Evolutionary conservation across 2,797 vertebrate species (phyloP), one percentile per base, ranked within the genome.

Genomic region (Poeciliopsis turneri): DNA sequence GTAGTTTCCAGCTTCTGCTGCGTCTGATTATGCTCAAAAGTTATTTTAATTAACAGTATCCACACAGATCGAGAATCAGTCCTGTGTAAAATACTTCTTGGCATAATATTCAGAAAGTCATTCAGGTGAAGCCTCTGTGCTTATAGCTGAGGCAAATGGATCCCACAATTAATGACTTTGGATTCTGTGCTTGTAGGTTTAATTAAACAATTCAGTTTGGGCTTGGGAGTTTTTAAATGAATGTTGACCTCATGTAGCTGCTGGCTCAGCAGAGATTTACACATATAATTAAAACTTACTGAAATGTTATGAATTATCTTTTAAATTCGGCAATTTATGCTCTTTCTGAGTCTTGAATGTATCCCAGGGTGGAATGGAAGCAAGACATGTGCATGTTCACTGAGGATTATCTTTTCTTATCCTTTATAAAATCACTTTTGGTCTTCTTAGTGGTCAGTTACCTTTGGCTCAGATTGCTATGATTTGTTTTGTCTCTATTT

Each of bases 401-500:
- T 20, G 23, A 10, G 47, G 66, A 74, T 43, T 10, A 30, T 55
- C 6, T 79, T 55, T 5, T 20, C 8, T 74, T n/a, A 10, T 20
- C 5, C 23, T 74, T 73, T 28, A n/a, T 12, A 2, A 73, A 36
- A n/a, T 61, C 33, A 15, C 36, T 12, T 45, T n/a, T 71, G 8
- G 30, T 69, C 25, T 55, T 6, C 28, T n/a, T 69, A 33, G 28
- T 71, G 72, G 51, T 72, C 2, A 66, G 46, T 76, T n/a, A 33
- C 64, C 49, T 64, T 8, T 74, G 59, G 68, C 72, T 66, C 36
- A 47, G 41, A 0, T 57, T 45, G 46, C 78, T 74, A 75, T 88
- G 45, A 68, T 90, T 74, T 91, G 49, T 93, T 72, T 86, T 86
- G 74, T 85, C 45, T 82, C 41, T 81, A 16, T 46, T 64, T 66